phyloP scores from a whole-genome alignment of 2,113 vertebrate genomes.

The Myiopsitta monachus region DNA sequence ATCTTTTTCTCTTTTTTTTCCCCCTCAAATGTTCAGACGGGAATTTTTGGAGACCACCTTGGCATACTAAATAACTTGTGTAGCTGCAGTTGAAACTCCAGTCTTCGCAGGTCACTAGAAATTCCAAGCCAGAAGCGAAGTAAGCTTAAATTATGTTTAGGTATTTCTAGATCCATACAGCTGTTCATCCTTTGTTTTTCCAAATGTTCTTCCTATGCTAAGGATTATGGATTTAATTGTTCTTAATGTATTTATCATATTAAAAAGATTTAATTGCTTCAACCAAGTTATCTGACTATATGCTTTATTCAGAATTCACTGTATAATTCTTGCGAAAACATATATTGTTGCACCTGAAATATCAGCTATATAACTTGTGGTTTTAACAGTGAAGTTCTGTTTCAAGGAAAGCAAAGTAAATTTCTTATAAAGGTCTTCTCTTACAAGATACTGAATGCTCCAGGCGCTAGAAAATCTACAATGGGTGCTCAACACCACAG shows the following conservation, averaged over 20 bases:
- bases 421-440: neutral
- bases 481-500: neutral
- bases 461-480: neutral
- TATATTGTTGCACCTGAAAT: neutral
- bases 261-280: neutral
- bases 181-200: neutral
- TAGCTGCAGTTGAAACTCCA: neutral
- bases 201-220: neutral
- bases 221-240: neutral
- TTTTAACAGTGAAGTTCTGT: neutral
- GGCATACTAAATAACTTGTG: neutral
- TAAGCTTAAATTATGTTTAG: neutral
- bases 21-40: neutral
- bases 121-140: neutral
- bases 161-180: neutral
- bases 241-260: neutral
- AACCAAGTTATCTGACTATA: neutral
- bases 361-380: neutral
- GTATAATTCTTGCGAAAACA: neutral
- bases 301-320: neutral
- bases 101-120: neutral
- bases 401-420: constrained; percentile 1
- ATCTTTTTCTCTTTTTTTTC: neutral
- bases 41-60: neutral
- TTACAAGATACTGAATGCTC: neutral